Percentiles rank a stretch among this genome's conserved stretches.
phyloP scores from a whole-genome alignment of 1,140 invertebrate species.

The Aleiodes sp. region DNA sequence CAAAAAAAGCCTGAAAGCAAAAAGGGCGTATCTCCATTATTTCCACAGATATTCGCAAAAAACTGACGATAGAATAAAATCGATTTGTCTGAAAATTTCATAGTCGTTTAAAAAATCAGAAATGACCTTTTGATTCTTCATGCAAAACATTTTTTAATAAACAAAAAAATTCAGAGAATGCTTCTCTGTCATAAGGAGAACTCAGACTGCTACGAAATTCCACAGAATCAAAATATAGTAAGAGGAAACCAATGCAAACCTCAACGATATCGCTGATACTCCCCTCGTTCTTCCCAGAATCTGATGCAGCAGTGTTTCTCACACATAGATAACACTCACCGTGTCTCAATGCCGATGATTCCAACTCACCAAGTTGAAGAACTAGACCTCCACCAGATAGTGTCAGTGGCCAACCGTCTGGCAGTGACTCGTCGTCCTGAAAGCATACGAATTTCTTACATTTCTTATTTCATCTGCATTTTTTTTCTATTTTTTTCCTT shows the following conservation, averaged over 20 bases:
- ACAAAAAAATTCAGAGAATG: slow-evolving; percentile 5
- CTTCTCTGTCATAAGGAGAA: no score
- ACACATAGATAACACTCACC: slow-evolving; percentile 68
- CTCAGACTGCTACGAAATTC: no score
- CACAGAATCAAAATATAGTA: no score
- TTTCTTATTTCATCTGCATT: not conserved
- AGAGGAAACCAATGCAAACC: slow-evolving; percentile 42
- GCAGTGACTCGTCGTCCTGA: slow-evolving; percentile 63
- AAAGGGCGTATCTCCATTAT: no score
- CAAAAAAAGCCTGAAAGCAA: no score
- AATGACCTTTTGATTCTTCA: no score
- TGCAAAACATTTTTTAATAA: no score
- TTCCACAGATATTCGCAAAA: not conserved
- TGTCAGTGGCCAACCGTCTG: slow-evolving; percentile 65
- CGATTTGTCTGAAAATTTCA: no score
- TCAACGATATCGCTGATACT: slow-evolving; percentile 58
- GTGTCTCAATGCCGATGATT: slow-evolving; percentile 61
- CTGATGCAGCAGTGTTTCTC: slow-evolving; percentile 44
- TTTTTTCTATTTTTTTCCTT: not conserved
- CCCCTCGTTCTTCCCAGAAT: slow-evolving; percentile 51
- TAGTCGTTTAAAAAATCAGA: no score
- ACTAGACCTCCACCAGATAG: slow-evolving; percentile 60
- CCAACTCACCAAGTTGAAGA: slow-evolving; percentile 64
- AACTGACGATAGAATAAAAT: not conserved
- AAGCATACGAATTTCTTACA: slow-evolving; percentile 37